Evolutionary conservation across 2,888 invertebrate genomes (phyloP), one percentile per base, ranked within the genome.

Genomic region (Xanthia togata): DNA sequence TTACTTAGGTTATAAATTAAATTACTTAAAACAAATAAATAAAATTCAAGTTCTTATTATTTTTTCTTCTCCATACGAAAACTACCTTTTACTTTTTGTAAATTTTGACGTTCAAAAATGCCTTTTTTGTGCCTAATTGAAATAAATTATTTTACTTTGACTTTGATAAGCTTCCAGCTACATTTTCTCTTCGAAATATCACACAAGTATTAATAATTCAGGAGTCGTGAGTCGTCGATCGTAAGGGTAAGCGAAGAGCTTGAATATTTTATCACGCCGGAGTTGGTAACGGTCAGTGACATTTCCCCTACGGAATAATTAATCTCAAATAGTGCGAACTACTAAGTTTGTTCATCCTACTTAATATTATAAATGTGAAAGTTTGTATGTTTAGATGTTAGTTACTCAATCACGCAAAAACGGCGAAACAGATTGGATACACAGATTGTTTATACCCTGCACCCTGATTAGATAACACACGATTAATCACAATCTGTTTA

Each of bases 221-320:
- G 20, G 35, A 55, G 67, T 78, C 71, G 62, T 68, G 77, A 64
- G 73, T 73, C 57, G 70, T 55, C 76, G 70, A 76, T 78, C 59
- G 65, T 53, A 59, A 63, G 78, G 80, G 79, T 86, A 84, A 87
- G 83, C 77, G 78, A 70, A n/a, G 26, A 59, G 57, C 50, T 73
- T 86, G 73, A 88, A 87, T 87, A 87, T 85, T 85, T 86, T 70
- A 87, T 87, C 69, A 73, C 70, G 11, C 53, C 55, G 50, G 53
- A 79, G 53, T 73, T 67, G 65, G 74, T 70, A 57, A 74, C 78
- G 41, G 70, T 73, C 75, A 78, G n/a, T 70, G 69, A 75, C 79
- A 81, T 84, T 82, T 82, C 71, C 57, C 35, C 55, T 76, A 63
- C 26, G 55, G 71, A 79, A 84, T 82, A 70, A 78, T 70, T 72